phyloP scores from a whole-genome alignment of 2,797 vertebrate genomes.

The Gymnoscopelus braueri region DNA sequence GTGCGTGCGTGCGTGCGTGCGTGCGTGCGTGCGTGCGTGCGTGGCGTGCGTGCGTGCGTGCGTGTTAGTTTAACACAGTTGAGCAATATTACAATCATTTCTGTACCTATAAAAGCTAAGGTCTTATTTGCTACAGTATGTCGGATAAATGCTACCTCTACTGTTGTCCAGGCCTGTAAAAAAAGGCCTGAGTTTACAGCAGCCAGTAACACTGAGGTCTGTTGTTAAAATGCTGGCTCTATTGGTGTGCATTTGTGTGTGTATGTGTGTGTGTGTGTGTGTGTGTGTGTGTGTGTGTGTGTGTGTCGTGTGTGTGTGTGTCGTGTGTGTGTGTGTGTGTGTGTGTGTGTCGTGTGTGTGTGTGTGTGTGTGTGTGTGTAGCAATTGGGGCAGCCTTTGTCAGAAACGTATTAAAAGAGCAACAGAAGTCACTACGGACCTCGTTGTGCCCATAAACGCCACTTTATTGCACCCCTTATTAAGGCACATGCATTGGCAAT shows the following conservation, averaged over 20 bases:
- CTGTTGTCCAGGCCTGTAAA: constrained; percentile 49
- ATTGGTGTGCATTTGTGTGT: constrained; percentile 7
- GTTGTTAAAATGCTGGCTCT: constrained; percentile 29
- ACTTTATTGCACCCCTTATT: constrained; percentile 72
- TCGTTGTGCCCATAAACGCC: constrained; percentile 65
- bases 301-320: constrained; percentile 12
- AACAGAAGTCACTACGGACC: constrained; percentile 36
- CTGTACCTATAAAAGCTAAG: constrained; percentile 40
- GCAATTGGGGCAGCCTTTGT: constrained; percentile 64
- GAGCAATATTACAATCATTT: constrained; percentile 38
- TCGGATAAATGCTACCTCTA: constrained; percentile 19
- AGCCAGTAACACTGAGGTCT: constrained; percentile 37
- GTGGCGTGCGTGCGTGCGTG: neutral
- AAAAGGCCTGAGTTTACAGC: constrained; percentile 30
- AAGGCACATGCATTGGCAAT: constrained; percentile 63
- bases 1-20: neutral
- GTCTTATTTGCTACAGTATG: constrained; percentile 37
- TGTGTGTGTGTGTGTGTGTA: constrained; percentile 15
- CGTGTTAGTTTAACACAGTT: neutral
- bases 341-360: constrained; percentile 30
- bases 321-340: constrained; percentile 18
- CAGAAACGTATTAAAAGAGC: constrained; percentile 54
- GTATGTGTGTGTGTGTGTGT: neutral
- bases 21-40: neutral
- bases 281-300: constrained; percentile 22